A percentile compares a stretch with the other conserved stretches of the same genome.
Evolutionary conservation across 2,113 vertebrate genomes (phyloP).

Genomic region (Coregonus clupeaformis): DNA sequence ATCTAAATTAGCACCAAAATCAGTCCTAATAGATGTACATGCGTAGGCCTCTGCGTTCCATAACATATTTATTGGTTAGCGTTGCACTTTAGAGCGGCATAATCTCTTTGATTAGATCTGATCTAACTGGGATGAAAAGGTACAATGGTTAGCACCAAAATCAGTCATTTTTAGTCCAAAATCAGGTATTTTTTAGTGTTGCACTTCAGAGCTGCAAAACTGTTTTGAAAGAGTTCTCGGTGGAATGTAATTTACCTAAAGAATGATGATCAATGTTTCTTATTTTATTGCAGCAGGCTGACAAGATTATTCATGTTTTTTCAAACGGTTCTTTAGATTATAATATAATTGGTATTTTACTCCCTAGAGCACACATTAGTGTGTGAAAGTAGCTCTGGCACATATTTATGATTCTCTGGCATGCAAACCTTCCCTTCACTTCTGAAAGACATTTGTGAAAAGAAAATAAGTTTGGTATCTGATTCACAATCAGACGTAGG

Average conservation of each 20-base stretch:
- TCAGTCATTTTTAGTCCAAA: no score
- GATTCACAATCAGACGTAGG: slow-evolving; percentile 1
- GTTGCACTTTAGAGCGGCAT: not conserved
- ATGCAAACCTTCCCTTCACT: slow-evolving; percentile 9
- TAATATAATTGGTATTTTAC: not conserved
- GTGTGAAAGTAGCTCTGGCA: slow-evolving; percentile 5
- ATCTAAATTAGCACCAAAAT: not conserved
- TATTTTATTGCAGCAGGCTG: not conserved
- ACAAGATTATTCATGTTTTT: not conserved
- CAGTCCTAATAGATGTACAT: not conserved
- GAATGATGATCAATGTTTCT: no score
- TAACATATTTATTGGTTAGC: not conserved
- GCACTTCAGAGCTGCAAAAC: no score
- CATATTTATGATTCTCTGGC: not conserved
- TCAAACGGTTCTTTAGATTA: slow-evolving; percentile 5
- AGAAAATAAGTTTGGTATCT: slow-evolving; percentile 2
- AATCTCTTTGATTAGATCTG: not conserved
- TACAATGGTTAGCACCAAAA: no score
- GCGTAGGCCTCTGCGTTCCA: no score
- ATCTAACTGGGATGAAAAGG: not conserved
- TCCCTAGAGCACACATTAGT: not conserved
- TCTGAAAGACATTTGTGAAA: slow-evolving; percentile 21
- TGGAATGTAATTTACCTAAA: no score
- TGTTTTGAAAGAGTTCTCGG: no score
- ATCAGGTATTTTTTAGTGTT: no score